Percentiles rank a stretch among this genome's conserved stretches.
phyloP scores from a whole-genome alignment of 2,888 invertebrate species.

The Erebia ligea region DNA sequence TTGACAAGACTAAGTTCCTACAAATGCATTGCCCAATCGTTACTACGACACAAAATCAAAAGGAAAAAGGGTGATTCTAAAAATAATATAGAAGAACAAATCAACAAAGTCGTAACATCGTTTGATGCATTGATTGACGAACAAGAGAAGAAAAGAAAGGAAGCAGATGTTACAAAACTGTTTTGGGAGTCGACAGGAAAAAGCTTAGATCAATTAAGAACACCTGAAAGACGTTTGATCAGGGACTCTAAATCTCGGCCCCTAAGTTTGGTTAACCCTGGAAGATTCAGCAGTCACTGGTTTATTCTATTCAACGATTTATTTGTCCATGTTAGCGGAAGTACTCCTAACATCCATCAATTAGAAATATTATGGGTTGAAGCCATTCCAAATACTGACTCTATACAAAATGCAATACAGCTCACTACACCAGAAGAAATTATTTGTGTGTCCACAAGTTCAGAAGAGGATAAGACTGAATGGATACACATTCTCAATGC shows the following conservation, averaged over 20 bases:
- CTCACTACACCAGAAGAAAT: conserved; percentile 91
- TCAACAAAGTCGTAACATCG: conserved; percentile 83
- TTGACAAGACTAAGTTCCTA: conserved; percentile 85
- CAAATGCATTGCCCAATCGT: conserved; percentile 83
- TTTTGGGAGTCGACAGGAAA: conserved; percentile 90
- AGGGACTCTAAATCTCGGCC: conserved; percentile 89
- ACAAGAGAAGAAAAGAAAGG: conserved; percentile 84
- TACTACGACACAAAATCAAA: conserved; percentile 76
- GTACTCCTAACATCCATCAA: conserved; percentile 85
- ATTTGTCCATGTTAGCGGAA: conserved; percentile 89
- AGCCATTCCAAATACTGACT: conserved; percentile 86
- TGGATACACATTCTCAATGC: conserved; percentile 91
- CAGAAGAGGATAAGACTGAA: conserved; percentile 88
- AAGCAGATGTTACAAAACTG: conserved; percentile 87
- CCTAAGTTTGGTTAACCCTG: conserved; percentile 86
- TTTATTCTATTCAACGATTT: conserved; percentile 92
- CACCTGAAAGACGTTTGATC: conserved; percentile 88
- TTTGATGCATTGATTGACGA: conserved; percentile 86
- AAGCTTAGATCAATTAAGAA: conserved; percentile 84
- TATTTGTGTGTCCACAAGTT: conserved; percentile 85
- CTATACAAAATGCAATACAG: conserved; percentile 85
- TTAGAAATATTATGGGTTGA: conserved; percentile 92
- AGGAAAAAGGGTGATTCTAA: conserved; percentile 67
- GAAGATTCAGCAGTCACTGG: conserved; percentile 90
- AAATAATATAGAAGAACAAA: conserved; percentile 77